Percentiles rank a stretch among this genome's conserved stretches.
These are phyloP conservation scores for Brenthis hecate DNA, from an alignment of 2,888 invertebrate species.

Conservation along the genomic window DNA sequence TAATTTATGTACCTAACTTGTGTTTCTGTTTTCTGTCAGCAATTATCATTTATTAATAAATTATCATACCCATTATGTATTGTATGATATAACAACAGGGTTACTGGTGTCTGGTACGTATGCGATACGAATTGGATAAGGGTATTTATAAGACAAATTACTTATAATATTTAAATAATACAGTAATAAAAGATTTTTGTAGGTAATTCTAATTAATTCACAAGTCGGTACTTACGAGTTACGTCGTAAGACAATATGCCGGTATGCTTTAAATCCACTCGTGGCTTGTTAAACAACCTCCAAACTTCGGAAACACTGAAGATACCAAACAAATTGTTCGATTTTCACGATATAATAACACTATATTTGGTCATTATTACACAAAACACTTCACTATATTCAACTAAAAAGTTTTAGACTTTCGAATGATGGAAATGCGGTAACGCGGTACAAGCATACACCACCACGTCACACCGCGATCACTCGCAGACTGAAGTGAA, in stretches of 20 bases:
- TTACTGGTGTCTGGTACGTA: background rate
- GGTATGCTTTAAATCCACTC: slow-evolving; percentile 62
- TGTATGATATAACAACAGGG: too few species aligned
- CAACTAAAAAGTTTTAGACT: slow-evolving; percentile 52
- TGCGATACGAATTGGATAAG: too few species aligned
- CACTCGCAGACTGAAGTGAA: slow-evolving; percentile 59
- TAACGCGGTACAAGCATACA: slow-evolving; percentile 36
- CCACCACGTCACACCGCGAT: slow-evolving; percentile 49
- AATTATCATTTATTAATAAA: background rate
- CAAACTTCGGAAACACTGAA: slow-evolving; percentile 43
- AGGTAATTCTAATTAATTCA: slow-evolving; percentile 7
- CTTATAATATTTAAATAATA: too few species aligned
- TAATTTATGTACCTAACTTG: too few species aligned
- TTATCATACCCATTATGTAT: background rate
- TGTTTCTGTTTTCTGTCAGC: background rate
- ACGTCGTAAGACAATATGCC: slow-evolving; percentile 51
- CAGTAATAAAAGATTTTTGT: too few species aligned
- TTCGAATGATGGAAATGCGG: slow-evolving; percentile 53
- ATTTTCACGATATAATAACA: slow-evolving; percentile 57
- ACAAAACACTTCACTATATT: slow-evolving; percentile 51
- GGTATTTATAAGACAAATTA: too few species aligned
- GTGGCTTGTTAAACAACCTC: slow-evolving; percentile 41
- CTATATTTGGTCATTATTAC: slow-evolving; percentile 57
- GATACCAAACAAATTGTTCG: slow-evolving; percentile 41
- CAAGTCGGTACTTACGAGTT: slow-evolving; percentile 46